Conservation (phyloP, 2,797 vertebrate genomes). For the Scarus forsteni region DNA sequence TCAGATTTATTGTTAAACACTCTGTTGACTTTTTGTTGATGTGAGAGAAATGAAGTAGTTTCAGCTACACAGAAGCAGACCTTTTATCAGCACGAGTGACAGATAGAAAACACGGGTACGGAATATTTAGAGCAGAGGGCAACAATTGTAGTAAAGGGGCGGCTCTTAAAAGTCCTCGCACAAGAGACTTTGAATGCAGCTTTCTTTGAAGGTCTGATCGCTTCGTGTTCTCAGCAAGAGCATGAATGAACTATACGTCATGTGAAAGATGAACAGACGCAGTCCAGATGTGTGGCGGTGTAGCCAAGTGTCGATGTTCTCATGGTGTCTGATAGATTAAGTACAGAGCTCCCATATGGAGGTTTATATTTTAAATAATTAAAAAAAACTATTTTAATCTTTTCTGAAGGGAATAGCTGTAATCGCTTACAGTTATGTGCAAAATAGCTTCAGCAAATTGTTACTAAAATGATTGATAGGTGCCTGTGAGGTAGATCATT, state of each 20-base stretch:
- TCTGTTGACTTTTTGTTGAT: slow-evolving; percentile 26
- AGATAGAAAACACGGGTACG: slow-evolving; percentile 19
- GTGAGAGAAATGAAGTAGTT: slow-evolving; percentile 16
- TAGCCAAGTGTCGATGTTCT: slow-evolving; percentile 32
- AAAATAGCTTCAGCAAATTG: slow-evolving; percentile 58
- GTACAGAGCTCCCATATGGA: slow-evolving; percentile 59
- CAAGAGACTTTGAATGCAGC: slow-evolving; percentile 40
- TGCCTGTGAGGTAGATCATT: slow-evolving; percentile 20
- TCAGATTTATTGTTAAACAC: slow-evolving; percentile 20
- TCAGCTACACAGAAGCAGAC: slow-evolving; percentile 10
- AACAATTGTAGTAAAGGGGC: slow-evolving; percentile 19
- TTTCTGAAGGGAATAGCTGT: slow-evolving; percentile 59
- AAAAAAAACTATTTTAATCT: slow-evolving; percentile 56
- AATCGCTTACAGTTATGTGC: slow-evolving; percentile 41
- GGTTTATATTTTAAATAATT: slow-evolving; percentile 77
- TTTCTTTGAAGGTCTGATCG: slow-evolving; percentile 44
- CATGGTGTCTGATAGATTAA: slow-evolving; percentile 46
- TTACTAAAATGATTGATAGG: slow-evolving; percentile 28
- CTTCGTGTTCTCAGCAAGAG: slow-evolving; percentile 31
- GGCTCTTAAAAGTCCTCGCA: slow-evolving; percentile 29
- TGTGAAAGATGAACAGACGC: slow-evolving; percentile 32
- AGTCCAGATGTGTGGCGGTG: slow-evolving; percentile 35
- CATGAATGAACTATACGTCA: slow-evolving; percentile 18
- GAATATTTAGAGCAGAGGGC: slow-evolving; percentile 12
- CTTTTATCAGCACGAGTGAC: slow-evolving; percentile 17